Evolutionary conservation across 2,888 invertebrate genomes (phyloP).

Genomic region (Chrysotoxum bicinctum): DNA sequence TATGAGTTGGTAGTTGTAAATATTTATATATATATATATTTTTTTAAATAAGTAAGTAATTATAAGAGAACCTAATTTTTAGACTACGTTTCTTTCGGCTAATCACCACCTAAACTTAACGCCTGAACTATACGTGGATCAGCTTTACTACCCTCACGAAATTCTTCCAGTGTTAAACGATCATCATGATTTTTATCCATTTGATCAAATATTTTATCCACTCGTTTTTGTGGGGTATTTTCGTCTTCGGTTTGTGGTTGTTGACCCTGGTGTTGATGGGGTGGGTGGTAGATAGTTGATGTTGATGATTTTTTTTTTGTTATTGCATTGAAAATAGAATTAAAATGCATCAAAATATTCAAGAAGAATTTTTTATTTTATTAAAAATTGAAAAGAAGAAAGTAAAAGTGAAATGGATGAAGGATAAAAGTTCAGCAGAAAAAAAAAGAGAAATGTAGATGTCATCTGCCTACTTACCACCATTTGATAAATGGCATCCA

Average conservation of each 20-base stretch:
- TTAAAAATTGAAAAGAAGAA: not conserved
- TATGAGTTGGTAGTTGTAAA: conserved; percentile 44
- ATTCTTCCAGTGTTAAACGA: conserved; percentile 96
- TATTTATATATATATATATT: conserved; percentile 7
- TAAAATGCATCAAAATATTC: conserved; percentile 4
- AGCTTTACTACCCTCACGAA: conserved; percentile 98
- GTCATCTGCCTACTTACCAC: conserved; percentile 88
- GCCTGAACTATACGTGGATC: conserved; percentile 99
- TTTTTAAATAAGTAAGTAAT: conserved; percentile 32
- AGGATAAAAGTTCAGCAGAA: not conserved
- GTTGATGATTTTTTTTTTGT: not conserved
- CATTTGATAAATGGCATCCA: conserved; percentile 98
- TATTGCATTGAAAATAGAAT: conserved; percentile 11
- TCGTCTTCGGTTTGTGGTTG: conserved; percentile 94
- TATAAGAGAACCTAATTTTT: conserved; percentile 72
- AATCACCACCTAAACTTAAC: conserved; percentile 91
- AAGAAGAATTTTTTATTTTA: not conserved
- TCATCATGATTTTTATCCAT: conserved; percentile 99
- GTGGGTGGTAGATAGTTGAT: not conserved
- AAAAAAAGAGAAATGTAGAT: conserved; percentile 17
- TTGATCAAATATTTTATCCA: conserved; percentile 99
- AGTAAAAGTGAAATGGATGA: not conserved
- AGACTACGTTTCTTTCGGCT: conserved; percentile 80
- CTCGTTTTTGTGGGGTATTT: conserved; percentile 96
- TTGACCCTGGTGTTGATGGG: conserved; percentile 87